phyloP scores from a whole-genome alignment of 2,797 vertebrate genomes.

The Halcyon badia region DNA sequence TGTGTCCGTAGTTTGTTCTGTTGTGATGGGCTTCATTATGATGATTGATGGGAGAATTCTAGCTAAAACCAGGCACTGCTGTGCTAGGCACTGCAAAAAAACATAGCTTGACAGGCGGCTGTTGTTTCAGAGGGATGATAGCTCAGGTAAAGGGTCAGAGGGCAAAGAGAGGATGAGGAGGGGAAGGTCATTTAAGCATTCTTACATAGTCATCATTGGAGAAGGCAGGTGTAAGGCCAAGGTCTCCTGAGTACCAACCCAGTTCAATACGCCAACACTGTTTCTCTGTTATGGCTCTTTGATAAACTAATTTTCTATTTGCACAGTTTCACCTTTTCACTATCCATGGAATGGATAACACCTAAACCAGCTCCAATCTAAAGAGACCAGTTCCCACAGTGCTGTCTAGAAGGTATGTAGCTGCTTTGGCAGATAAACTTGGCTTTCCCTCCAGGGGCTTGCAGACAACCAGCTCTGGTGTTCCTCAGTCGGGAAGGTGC shows the following conservation, averaged over 20 bases:
- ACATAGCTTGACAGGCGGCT: not conserved
- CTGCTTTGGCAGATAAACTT: not conserved
- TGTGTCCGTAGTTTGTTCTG: not conserved
- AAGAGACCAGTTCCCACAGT: not conserved
- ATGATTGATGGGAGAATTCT: not conserved
- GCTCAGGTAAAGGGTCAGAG: not conserved
- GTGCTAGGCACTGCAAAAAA: not conserved
- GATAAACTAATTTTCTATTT: not conserved
- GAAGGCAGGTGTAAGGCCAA: not conserved
- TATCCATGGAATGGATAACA: not conserved
- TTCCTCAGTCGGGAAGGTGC: not conserved
- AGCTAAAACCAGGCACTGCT: not conserved
- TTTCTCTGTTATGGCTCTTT: not conserved
- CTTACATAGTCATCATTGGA: not conserved
- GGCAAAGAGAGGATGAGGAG: not conserved
- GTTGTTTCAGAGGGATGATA: not conserved
- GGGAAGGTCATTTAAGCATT: not conserved
- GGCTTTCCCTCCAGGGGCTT: not conserved
- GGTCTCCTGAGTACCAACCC: not conserved
- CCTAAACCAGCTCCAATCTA: not conserved
- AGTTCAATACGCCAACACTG: rapidly evolving
- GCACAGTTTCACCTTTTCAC: not conserved
- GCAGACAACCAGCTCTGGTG: not conserved
- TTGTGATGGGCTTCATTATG: not conserved
- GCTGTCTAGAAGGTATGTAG: not conserved